Base-by-base conservation (phyloP, 2,113 vertebrate genomes). In the Hemibagrus wyckioides region DNA sequence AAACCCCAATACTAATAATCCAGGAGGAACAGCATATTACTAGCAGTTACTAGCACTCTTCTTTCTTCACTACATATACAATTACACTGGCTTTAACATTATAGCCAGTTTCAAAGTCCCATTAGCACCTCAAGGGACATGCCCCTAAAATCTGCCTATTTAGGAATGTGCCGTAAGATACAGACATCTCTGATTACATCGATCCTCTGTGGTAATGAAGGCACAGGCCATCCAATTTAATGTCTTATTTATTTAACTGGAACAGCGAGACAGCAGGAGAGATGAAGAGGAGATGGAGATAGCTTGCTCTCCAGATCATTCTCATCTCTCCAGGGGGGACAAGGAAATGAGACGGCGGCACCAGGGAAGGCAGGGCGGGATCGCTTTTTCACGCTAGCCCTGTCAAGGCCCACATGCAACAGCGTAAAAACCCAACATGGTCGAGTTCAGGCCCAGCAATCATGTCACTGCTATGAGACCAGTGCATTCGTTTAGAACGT, bases 181-280 rank as follows among this genome's bases (percentile, higher is more conserved):
- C 92, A 94, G 93, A 93, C 92, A 93, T 91, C 88, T 92, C 92
- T 87, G 95, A 95, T 96, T 94, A 89, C 94, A 95, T 95, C 94
- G 85, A 89, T 81, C 65, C 57, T 87, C 91, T 93, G 91, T 95
- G 95, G 88, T 89, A 95, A 95, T 94, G 90, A 95, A 95, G 93
- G 90, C 92, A 92, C 89, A 90, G 88, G 88, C 92, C 94, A 93
- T 93, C 91, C 93, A 93, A 91, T 92, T 83, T 95, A 96, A 95
- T 95, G 93, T 91, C 89, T 95, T 95, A 96, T 96, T 96, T 96
- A 95, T 95, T 96, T 96, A 94, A 94, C 93, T 92, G 89, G 93
- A 92, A 90, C 90, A 93, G 91, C 85, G 90, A 77, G 84, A 86
- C 86, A 93, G 90, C 82, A 86, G 93, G 89, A 87, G 89, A 95